These are phyloP conservation scores for Parazoanthus swiftii DNA, from an alignment of 92 coral and sea anemone species.

Conservation along the genomic window DNA sequence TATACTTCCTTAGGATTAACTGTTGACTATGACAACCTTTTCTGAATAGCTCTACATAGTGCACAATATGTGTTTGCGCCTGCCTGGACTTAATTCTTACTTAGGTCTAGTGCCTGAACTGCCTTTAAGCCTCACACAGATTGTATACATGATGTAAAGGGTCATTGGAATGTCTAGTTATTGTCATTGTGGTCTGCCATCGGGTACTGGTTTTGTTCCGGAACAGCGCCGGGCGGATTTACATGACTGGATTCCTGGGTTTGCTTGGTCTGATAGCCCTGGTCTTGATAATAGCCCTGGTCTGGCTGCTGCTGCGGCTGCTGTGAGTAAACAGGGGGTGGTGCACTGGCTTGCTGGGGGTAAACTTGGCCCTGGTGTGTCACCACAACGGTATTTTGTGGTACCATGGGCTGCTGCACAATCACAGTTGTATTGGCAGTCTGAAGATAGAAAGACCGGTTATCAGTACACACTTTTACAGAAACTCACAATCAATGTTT, in stretches of 20 bases:
- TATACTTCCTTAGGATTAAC: too few relatives aligned
- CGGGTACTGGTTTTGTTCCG: neutral
- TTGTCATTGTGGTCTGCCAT: neutral
- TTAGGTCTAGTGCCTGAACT: too few relatives aligned
- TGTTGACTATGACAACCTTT: too few relatives aligned
- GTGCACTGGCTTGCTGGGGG: neutral
- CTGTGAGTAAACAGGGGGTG: neutral
- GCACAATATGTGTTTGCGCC: too few relatives aligned
- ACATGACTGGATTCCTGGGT: neutral
- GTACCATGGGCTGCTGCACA: slow-evolving; percentile 39
- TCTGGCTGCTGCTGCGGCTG: neutral
- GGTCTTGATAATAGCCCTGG: neutral
- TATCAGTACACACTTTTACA: neutral
- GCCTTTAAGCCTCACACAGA: too few relatives aligned
- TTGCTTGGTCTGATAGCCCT: neutral
- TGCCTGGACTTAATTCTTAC: too few relatives aligned
- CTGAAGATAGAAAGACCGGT: neutral
- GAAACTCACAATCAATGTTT: neutral
- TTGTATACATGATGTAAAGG: too few relatives aligned
- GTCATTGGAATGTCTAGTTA: too few relatives aligned
- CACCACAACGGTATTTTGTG: neutral
- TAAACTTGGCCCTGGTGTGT: neutral
- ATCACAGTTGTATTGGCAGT: slow-evolving; percentile 18
- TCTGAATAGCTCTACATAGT: too few relatives aligned
- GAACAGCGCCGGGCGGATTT: neutral